These are phyloP conservation scores for Aquatica leii DNA, from an alignment of 2,888 invertebrate species.

Conservation along the genomic window DNA sequence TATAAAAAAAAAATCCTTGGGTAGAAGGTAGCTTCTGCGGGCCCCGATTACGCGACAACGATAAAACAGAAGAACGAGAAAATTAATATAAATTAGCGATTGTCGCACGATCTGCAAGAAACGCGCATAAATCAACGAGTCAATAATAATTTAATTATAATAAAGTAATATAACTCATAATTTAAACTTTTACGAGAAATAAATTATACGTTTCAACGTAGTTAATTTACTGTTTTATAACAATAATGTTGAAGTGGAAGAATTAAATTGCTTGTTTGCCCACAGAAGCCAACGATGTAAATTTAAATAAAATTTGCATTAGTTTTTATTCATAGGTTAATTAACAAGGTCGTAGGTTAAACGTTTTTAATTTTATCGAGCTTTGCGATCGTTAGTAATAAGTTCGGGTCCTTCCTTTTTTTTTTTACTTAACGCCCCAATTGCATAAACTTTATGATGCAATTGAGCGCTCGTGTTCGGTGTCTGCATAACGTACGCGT, in stretches of 20 bases:
- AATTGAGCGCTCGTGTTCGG: conserved; percentile 14
- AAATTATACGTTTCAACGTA: conserved; percentile 14
- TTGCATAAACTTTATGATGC: not conserved
- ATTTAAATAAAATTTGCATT: too few relatives aligned
- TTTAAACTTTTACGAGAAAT: conserved; percentile 12
- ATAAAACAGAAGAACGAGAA: too few relatives aligned
- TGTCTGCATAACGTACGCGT: conserved; percentile 6
- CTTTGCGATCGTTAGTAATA: not conserved
- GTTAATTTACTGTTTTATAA: conserved; percentile 6
- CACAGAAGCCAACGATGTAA: too few relatives aligned
- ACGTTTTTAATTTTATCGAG: not conserved
- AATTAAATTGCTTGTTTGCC: too few relatives aligned
- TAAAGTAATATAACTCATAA: conserved; percentile 12
- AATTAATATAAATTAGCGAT: too few relatives aligned
- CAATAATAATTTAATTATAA: conserved; percentile 10
- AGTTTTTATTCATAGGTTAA: not conserved
- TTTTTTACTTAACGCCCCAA: not conserved
- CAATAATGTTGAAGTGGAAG: not conserved
- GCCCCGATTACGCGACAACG: conserved; percentile 7
- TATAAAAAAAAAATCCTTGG: not conserved
- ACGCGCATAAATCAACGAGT: conserved; percentile 6
- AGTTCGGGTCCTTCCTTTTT: not conserved
- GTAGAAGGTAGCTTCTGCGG: conserved; percentile 18
- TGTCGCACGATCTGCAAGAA: too few relatives aligned
- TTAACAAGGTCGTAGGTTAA: not conserved